phyloP scores from a whole-genome alignment of 2,888 invertebrate species.

The Falcaria lacertinaria region DNA sequence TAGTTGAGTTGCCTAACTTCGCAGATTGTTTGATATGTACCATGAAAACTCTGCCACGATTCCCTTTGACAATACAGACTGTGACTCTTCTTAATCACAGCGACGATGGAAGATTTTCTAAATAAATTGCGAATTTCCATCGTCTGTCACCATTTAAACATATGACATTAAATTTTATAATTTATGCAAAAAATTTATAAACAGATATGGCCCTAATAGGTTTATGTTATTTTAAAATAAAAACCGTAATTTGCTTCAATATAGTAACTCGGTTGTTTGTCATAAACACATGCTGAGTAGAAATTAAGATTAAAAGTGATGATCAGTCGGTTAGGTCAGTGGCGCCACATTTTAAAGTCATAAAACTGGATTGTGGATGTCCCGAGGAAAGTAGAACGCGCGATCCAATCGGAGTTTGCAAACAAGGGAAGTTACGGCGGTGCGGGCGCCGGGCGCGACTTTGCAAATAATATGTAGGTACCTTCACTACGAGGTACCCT shows the following conservation, averaged over 20 bases:
- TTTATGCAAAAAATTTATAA: no score
- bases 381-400: slow-evolving; percentile 72
- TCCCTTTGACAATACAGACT: no score
- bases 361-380: slow-evolving; percentile 75
- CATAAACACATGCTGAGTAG: slow-evolving; percentile 19
- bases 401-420: slow-evolving; percentile 78
- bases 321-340: slow-evolving; percentile 49
- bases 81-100: no score
- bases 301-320: slow-evolving; percentile 40
- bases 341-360: slow-evolving; percentile 68
- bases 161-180: no score
- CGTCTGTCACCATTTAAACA: neutral
- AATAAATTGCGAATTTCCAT: neutral
- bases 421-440: slow-evolving; percentile 75
- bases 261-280: slow-evolving; percentile 17
- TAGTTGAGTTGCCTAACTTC: no score
- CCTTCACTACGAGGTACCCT: slow-evolving; percentile 35
- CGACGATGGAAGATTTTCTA: no score
- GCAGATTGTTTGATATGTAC: no score
- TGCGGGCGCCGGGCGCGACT: slow-evolving; percentile 48
- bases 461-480: slow-evolving; percentile 51
- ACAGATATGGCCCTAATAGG: no score
- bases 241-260: neutral
- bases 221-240: neutral
- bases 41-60: no score